Evolutionary conservation across 2,113 vertebrate genomes (phyloP), one percentile per base, ranked within the genome.

Genomic region (Tylochromis polylepis): DNA sequence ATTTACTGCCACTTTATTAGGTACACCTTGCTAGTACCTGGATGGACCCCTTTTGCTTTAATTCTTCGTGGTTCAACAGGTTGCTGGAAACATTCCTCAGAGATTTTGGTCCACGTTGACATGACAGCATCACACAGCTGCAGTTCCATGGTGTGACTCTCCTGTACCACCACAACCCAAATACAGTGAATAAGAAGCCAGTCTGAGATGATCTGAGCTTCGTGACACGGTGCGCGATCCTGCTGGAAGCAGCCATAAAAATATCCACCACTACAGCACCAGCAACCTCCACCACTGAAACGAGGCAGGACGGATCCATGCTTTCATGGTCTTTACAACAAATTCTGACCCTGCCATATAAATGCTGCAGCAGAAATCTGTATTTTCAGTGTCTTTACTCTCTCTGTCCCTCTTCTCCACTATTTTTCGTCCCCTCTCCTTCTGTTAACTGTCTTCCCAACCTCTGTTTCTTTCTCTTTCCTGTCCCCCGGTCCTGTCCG

Each of bases 51-150:
- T n/a, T 65, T 36, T 65, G n/a, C 31, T 65, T 36, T 65, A 65
- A 0, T 65, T 65, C 0, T 36, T 65, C 1, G 3, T n/a, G 10
- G 0, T 62, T 62, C 5, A 0, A 62, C 1, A 12, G 31, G 31
- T 36, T 65, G 31, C 18, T 36, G 10, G 18, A 65, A 36, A 65
- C 1, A 36, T 2, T 65, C 60, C 31, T 65, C 31, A 36, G 31
- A 36, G 60, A 36, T 65, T 65, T 65, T 36, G 31, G 60, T 65
- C 60, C 31, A n/a, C 11, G 29, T 60, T 60, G 16, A 29, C 58
- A 34, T 1, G 0, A 29, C 57, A 29, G 57, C 57, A 59, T 29
- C 57, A 59, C 57, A 59, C 7, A 59, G 7, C 57, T 58, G 56
- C 56, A 57, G 22, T 24, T 57, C 11, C 11, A 15, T 0, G 12